Base-by-base conservation (phyloP, 2,888 invertebrate genomes). In the Eupithecia exiguata region DNA sequence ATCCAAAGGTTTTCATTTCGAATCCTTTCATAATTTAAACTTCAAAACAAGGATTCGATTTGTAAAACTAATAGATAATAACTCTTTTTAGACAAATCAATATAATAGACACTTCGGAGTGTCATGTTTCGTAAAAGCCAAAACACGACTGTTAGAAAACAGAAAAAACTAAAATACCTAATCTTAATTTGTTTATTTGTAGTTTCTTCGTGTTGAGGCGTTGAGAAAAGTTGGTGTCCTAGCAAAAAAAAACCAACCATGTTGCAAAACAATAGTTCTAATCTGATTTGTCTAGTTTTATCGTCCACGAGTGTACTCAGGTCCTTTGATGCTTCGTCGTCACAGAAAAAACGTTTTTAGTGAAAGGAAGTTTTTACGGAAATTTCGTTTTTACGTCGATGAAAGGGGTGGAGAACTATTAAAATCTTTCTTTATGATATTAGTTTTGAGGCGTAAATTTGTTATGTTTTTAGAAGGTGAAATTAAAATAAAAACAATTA, bases 331-430 rank as follows among this genome's bases (percentile, higher is more conserved):
- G 38, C 46, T 61, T 36, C 36, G 82, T 86, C 77, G 82, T 84
- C 84, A 84, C 85, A 83, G 84, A 81, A 83, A 86, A 86, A 88
- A 82, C 82, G 78, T 84, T 88, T 86, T 75, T 83, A 80, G 82
- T 58, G 58, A 25, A 82, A 83, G 77, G 82, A 85, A 85, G 84
- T 82, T 86, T 83, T 72, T 78, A 77, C 73, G 80, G 79, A 80
- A 87, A 86, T 86, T 88, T 87, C 84, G 84, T 86, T 88, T 86
- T 85, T 80, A 78, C 77, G 82, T 81, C 78, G 73, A 78, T 71
- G 77, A 25, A 68, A 58, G 58, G 49, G 65, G 78, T 78, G 75
- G 69, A 58, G 80, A 85, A 84, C 85, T 85, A 87, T 86, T 86
- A 84, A 80, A 81, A 82, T 77, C 78, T 82, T 84, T 82, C 81